Percentiles rank a stretch among this genome's conserved stretches.
phyloP scores from a whole-genome alignment of 2,113 vertebrate species.

The Gasterosteus aculeatus region DNA sequence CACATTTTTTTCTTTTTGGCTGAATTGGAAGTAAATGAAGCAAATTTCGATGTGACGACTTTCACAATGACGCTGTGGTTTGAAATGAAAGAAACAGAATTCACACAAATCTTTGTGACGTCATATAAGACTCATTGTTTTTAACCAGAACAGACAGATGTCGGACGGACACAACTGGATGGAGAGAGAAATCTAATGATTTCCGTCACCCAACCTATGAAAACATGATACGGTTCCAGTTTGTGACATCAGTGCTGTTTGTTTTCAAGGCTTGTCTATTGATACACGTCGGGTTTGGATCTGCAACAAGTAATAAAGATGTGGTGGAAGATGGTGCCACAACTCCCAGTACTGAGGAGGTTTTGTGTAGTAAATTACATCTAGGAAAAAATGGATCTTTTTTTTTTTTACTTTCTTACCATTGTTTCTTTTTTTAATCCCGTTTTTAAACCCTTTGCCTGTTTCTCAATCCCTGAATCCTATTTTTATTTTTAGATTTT shows the following conservation, averaged over 20 bases:
- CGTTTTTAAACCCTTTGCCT: background rate
- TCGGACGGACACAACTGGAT: background rate
- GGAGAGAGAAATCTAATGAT: background rate
- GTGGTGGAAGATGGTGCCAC: background rate
- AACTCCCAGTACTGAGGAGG: background rate
- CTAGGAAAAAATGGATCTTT: no score
- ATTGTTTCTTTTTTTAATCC: background rate
- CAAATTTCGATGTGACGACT: conserved; percentile 25
- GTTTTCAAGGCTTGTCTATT: background rate
- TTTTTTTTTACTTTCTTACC: no score
- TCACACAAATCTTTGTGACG: conserved; percentile 1
- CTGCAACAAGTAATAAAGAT: background rate
- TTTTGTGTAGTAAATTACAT: background rate
- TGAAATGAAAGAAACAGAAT: conserved; percentile 11
- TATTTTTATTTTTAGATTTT: background rate
- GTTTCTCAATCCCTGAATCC: background rate
- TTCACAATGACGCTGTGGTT: conserved; percentile 19
- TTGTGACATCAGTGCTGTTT: background rate
- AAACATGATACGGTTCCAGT: background rate
- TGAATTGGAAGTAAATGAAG: conserved; percentile 30
- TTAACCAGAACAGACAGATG: background rate
- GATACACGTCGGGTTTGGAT: background rate
- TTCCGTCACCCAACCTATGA: background rate
- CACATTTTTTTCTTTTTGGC: conserved; percentile 21
- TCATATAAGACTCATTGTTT: background rate